Evolutionary conservation across 2,113 vertebrate species (phyloP).

Genomic region (Upupa epops): DNA sequence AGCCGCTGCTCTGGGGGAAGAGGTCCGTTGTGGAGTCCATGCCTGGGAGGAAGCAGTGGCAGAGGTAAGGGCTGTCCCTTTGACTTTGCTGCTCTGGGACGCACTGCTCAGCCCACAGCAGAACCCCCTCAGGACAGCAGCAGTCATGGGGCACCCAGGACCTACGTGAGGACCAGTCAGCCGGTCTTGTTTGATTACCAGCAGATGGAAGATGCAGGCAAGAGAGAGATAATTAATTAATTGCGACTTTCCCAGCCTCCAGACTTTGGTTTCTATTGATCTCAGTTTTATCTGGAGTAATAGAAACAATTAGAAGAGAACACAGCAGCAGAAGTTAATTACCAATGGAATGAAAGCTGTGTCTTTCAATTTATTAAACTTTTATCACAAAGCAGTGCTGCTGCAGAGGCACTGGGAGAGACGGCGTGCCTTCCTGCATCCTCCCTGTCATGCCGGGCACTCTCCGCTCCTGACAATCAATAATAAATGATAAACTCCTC

Average conservation of each 20-base stretch:
- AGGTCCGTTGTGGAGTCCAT: neutral
- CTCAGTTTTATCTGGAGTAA: slow-evolving; percentile 68
- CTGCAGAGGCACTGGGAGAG: neutral
- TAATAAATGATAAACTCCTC: neutral
- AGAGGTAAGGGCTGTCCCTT: neutral
- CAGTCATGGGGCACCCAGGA: neutral
- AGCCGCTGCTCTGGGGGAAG: neutral
- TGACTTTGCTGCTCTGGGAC: neutral
- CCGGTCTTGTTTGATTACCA: neutral
- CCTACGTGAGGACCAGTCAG: neutral
- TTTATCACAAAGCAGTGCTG: slow-evolving; percentile 48
- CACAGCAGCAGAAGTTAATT: slow-evolving; percentile 68
- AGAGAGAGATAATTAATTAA: slow-evolving; percentile 73
- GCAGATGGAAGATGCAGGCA: slow-evolving; percentile 64
- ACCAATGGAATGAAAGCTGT: slow-evolving; percentile 60
- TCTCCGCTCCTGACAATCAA: neutral
- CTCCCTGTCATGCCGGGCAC: rapidly evolving
- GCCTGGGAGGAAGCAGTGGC: rapidly evolving
- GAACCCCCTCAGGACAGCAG: rapidly evolving
- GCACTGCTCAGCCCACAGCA: neutral
- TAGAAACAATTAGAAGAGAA: slow-evolving; percentile 76
- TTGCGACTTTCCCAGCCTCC: slow-evolving; percentile 67
- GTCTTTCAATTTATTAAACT: slow-evolving; percentile 73
- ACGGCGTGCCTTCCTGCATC: rapidly evolving
- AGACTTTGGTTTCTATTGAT: slow-evolving; percentile 74